Percentiles rank a stretch among this genome's conserved stretches.
phyloP scores from a whole-genome alignment of 2,797 vertebrate genomes.

The Rhabdomys pumilio region DNA sequence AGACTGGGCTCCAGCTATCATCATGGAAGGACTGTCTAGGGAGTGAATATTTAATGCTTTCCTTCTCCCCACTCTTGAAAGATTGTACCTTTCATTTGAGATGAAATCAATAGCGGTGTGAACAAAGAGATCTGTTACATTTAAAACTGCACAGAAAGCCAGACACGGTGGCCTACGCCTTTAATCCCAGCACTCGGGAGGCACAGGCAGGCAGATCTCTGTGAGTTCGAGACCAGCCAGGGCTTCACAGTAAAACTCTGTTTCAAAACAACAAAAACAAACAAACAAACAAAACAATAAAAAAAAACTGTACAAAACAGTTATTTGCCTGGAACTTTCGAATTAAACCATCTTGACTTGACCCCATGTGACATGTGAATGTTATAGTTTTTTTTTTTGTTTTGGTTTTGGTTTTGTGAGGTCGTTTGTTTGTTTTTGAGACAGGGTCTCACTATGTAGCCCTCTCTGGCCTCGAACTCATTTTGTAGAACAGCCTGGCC shows the following conservation, averaged over 20 bases:
- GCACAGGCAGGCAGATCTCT: background rate
- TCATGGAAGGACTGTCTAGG: background rate
- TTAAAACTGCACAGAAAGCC: background rate
- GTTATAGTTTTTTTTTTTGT: background rate
- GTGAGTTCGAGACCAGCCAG: background rate
- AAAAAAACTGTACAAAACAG: background rate
- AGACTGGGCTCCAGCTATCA: background rate
- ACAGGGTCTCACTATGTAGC: background rate
- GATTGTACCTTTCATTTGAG: constrained; percentile 16
- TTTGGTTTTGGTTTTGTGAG: background rate
- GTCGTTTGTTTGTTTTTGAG: background rate
- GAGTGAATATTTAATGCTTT: background rate
- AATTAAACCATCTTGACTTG: constrained; percentile 41
- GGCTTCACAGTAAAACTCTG: background rate
- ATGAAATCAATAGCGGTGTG: background rate
- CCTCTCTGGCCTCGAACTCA: background rate
- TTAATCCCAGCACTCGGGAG: background rate
- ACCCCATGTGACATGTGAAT: background rate
- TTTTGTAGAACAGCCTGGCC: background rate
- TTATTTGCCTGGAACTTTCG: constrained; percentile 2
- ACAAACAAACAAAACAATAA: background rate
- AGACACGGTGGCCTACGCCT: background rate
- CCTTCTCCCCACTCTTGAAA: background rate
- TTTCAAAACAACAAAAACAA: background rate
- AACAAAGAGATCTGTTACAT: background rate